Conservation (phyloP, 2,113 vertebrate species). For the Aegypius monachus region DNA sequence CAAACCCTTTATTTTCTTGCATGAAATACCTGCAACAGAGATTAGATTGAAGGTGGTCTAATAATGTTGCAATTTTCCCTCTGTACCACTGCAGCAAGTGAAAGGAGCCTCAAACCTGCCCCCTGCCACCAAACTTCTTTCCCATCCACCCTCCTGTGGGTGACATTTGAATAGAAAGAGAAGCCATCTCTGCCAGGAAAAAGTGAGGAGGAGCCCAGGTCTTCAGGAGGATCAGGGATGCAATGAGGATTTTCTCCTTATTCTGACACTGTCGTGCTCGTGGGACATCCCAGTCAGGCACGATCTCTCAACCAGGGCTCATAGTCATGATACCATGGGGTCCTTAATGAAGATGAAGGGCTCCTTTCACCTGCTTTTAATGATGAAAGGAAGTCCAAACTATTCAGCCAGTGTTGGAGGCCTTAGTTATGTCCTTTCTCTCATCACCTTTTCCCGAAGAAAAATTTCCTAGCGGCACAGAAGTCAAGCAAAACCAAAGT, state of each 20-base stretch:
- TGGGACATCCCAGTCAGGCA: not conserved
- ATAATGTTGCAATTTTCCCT: not conserved
- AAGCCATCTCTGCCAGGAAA: not conserved
- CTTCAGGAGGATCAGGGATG: not conserved
- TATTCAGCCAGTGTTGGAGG: not conserved
- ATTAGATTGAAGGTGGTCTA: not conserved
- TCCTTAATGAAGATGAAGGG: not conserved
- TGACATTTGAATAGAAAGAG: not conserved
- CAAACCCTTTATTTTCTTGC: not conserved
- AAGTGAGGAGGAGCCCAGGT: not conserved
- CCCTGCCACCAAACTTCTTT: not conserved
- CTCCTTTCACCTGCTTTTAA: not conserved
- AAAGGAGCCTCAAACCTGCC: not conserved
- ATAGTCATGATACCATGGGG: not conserved
- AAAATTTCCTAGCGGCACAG: not conserved
- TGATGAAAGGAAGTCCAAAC: conserved; percentile 7
- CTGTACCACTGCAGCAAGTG: not conserved
- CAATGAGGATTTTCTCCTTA: not conserved
- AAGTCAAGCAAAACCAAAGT: not conserved
- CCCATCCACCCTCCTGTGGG: not conserved
- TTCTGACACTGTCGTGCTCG: not conserved
- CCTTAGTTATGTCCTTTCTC: not conserved
- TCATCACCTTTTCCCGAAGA: not conserved
- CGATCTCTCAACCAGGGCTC: not conserved
- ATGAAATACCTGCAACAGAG: not conserved